phyloP scores from a whole-genome alignment of 2,888 invertebrate species.

The Dryadula phaetusa region DNA sequence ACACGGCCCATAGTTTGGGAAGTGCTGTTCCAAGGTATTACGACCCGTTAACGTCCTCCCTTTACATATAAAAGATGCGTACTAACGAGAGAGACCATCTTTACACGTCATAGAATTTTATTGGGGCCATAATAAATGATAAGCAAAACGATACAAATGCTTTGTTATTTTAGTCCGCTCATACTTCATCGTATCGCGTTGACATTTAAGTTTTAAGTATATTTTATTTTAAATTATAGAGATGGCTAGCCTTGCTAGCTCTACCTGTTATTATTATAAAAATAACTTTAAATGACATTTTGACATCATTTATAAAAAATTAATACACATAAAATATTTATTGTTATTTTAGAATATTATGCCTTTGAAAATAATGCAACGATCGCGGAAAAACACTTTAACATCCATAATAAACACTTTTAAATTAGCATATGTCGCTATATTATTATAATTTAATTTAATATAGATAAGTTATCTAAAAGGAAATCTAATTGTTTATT shows the following conservation, averaged over 20 bases:
- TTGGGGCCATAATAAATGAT: slow-evolving; percentile 23
- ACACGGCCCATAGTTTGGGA: neutral
- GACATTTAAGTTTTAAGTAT: slow-evolving; percentile 1
- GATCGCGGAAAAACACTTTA: no score
- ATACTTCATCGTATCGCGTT: slow-evolving; percentile 11
- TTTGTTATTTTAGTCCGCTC: slow-evolving; percentile 12
- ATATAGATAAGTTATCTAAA: no score
- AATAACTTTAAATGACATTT: no score
- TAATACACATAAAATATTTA: no score
- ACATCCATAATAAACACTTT: no score
- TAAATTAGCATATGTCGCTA: no score
- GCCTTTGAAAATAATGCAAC: no score
- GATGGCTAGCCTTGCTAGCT: neutral
- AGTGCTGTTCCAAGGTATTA: slow-evolving; percentile 2
- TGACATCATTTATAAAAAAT: no score
- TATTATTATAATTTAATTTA: no score
- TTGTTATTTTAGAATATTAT: no score
- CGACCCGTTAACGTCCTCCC: slow-evolving; percentile 23
- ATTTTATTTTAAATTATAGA: slow-evolving; percentile 3
- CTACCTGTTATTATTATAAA: no score
- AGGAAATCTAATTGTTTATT: no score
- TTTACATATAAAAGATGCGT: slow-evolving; percentile 23
- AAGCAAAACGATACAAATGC: slow-evolving; percentile 16
- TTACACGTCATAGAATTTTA: slow-evolving; percentile 34
- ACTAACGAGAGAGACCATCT: slow-evolving; percentile 33